phyloP scores from a whole-genome alignment of 2,797 vertebrate species.

The Diceros bicornis region DNA sequence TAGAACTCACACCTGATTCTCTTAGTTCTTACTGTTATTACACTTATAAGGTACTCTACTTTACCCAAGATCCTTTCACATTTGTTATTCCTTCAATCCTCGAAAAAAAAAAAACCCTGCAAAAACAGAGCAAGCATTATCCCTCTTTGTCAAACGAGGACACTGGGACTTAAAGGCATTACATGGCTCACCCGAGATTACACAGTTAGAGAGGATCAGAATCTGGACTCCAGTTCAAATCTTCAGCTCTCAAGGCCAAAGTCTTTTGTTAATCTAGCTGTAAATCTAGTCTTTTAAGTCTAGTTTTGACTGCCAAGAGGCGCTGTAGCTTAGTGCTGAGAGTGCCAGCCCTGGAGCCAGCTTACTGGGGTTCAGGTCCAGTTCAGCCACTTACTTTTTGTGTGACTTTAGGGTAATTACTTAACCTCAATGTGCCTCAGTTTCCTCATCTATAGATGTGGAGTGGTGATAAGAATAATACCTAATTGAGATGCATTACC shows the following conservation, averaged over 20 bases:
- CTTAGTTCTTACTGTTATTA: background rate
- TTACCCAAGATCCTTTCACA: background rate
- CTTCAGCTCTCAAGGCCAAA: background rate
- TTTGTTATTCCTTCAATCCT: background rate
- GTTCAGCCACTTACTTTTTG: constrained; percentile 64
- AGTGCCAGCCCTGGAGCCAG: background rate
- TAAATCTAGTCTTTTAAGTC: background rate
- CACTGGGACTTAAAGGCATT: background rate
- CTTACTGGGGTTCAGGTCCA: background rate
- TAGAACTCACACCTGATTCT: background rate
- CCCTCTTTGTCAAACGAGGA: background rate
- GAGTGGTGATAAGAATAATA: background rate
- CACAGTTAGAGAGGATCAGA: background rate
- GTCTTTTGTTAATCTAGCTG: background rate
- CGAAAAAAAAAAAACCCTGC: background rate
- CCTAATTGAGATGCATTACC: background rate
- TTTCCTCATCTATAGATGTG: background rate
- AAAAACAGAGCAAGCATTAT: background rate
- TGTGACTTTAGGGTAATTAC: constrained; percentile 53
- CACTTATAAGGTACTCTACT: background rate
- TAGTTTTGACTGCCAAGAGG: background rate
- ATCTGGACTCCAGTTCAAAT: background rate
- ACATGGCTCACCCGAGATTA: background rate
- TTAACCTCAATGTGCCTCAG: background rate
- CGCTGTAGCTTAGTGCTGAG: background rate